phyloP scores from a whole-genome alignment of 2,797 vertebrate species.

The Platalea minor region DNA sequence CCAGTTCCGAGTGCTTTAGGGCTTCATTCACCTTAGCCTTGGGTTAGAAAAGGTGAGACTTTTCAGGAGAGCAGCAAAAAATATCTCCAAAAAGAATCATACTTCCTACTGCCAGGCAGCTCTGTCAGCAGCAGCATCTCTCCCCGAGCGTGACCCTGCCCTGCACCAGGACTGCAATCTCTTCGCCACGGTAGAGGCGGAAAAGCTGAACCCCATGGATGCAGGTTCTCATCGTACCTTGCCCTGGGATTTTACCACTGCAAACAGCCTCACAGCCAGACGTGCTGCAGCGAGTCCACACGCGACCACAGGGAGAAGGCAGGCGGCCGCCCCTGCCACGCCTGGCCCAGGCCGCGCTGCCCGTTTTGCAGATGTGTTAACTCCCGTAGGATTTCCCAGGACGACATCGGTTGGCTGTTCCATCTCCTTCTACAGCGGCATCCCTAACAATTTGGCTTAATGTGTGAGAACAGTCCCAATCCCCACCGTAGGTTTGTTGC shows the following conservation, averaged over 20 bases:
- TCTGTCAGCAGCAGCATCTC: neutral
- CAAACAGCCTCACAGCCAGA: neutral
- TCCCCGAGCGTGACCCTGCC: accelerated
- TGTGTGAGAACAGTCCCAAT: accelerated
- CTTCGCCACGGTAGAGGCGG: neutral
- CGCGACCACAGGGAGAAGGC: accelerated
- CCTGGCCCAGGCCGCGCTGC: neutral
- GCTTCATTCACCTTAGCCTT: neutral
- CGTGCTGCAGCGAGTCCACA: accelerated
- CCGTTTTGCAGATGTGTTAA: neutral
- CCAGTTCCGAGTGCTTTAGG: neutral
- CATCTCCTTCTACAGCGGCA: neutral
- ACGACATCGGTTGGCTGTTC: accelerated
- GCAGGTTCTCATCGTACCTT: neutral
- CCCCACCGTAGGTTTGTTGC: neutral
- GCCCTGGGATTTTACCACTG: neutral
- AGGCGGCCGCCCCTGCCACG: accelerated
- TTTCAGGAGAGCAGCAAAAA: neutral
- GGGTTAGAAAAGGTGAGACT: neutral
- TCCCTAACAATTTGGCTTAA: neutral
- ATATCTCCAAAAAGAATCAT: neutral
- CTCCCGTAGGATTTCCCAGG: neutral
- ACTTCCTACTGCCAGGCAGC: neutral
- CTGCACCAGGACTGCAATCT: neutral
- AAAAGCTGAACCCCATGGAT: neutral